Base-by-base conservation (phyloP, 35 echinoderm and acorn worm genomes). In the Heliocidaris erythrogramma region DNA sequence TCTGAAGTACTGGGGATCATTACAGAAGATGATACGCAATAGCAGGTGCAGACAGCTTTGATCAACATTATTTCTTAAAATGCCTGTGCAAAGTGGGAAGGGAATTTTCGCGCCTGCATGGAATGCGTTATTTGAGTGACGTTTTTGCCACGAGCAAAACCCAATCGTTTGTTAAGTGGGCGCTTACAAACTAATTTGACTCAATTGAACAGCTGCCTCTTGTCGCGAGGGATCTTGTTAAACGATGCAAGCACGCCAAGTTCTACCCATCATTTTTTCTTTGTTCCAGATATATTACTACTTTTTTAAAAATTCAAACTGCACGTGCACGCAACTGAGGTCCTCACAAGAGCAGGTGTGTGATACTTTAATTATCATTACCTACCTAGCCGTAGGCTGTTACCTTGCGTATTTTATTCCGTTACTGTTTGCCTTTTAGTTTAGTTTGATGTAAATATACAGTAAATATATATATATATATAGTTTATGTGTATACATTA, bases 111-210 rank as follows among this genome's bases (percentile, higher is more conserved):
- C 65, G 65, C 65, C 27, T 18, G 65, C 18, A 10, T 78, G 65
- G 27, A 78, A 78, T 78, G 65, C 27, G 65, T 78, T 78, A 78
- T 78, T 78, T 78, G 65, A 78, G 65, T n/a, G 65, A 78, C 65
- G 65, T 78, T 78, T n/a, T n/a, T 24, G 87, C 87, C 87, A 89
- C 30, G 87, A 89, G 87, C 87, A 24, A 78, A 17, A 78, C 65
- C 17, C 3, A 78, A 1, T 7, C 65, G 65, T n/a, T 78, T 4
- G 31, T 89, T 89, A 89, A 89, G 87, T 89, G 87, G 87, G 30
- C 47, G 29, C 47, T 89, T 89, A 89, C 87, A 35, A 47, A 16
- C 24, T 89, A 89, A 89, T 89, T 89, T 89, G 87, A 89, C 87
- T 32, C 87, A 48, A 89, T 89, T 89, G 87, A 13, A 27, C 87